These are phyloP conservation scores for Turnix velox DNA, from an alignment of 2,113 vertebrate genomes.

Conservation along the genomic window DNA sequence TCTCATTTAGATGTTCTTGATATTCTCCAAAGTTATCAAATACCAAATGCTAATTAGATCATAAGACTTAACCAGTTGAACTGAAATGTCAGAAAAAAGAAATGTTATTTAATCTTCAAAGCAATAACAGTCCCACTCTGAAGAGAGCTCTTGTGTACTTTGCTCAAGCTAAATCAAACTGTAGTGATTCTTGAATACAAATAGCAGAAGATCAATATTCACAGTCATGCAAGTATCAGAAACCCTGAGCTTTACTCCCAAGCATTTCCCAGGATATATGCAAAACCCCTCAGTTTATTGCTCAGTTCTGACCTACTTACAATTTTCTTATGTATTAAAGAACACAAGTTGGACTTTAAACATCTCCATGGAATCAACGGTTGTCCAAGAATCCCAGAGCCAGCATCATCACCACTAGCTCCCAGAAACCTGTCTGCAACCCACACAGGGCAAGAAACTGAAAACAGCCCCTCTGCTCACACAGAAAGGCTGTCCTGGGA, in stretches of 20 bases:
- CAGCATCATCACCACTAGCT: neutral
- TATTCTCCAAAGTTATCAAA: constrained; percentile 65
- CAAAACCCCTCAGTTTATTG: neutral
- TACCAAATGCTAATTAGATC: constrained; percentile 73
- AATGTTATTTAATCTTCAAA: constrained; percentile 68
- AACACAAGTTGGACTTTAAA: neutral
- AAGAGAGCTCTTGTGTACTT: neutral
- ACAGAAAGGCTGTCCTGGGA: neutral
- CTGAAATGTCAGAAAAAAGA: constrained; percentile 67
- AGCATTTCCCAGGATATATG: neutral
- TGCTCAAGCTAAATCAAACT: neutral
- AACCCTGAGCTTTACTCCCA: neutral
- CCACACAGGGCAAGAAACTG: rapidly evolving
- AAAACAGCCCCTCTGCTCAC: rapidly evolving
- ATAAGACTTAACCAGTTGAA: constrained; percentile 60
- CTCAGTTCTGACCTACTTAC: neutral
- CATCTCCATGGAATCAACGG: neutral
- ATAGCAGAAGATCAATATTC: neutral
- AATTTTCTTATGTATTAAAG: rapidly evolving
- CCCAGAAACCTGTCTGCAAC: neutral
- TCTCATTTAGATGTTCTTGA: constrained; percentile 64
- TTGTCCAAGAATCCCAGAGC: neutral
- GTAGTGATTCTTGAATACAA: neutral
- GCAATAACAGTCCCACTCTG: neutral
- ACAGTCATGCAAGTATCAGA: neutral